phyloP scores from a whole-genome alignment of 1,140 invertebrate species.

The Sitobion miscanthi region DNA sequence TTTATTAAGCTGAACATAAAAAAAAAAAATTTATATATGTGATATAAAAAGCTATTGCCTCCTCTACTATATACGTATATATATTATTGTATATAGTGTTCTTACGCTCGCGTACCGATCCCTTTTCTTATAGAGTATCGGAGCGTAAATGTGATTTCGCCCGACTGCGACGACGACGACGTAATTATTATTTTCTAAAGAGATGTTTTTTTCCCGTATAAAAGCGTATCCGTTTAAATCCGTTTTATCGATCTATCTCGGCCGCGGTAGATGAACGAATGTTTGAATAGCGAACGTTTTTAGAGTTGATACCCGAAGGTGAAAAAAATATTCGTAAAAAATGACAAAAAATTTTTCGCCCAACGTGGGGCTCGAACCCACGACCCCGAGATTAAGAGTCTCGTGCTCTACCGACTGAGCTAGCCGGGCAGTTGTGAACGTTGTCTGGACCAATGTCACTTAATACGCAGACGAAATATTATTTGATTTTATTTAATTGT shows the following conservation, averaged over 20 bases:
- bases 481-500: too few relatives aligned
- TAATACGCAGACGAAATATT: background rate
- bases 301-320: background rate
- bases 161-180: background rate
- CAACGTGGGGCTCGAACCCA: slow-evolving; percentile 69
- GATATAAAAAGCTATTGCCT: background rate
- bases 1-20: background rate
- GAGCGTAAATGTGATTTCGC: slow-evolving; percentile 8
- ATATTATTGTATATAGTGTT: background rate
- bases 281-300: background rate
- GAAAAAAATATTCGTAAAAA: slow-evolving; percentile 5
- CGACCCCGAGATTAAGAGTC: slow-evolving; percentile 70
- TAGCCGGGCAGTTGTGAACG: slow-evolving; percentile 60
- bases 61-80: background rate
- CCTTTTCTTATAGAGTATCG: background rate
- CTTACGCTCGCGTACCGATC: background rate
- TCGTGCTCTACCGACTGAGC: slow-evolving; percentile 67
- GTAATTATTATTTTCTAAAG: slow-evolving; percentile 34
- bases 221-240: slow-evolving; percentile 18
- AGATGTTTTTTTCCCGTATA: background rate
- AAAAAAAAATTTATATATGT: background rate
- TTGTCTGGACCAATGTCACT: background rate
- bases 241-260: background rate
- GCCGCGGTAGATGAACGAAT: background rate
- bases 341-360: slow-evolving; percentile 61